Conservation (phyloP, 2,113 vertebrate species). For the Melanocharis versteri region DNA sequence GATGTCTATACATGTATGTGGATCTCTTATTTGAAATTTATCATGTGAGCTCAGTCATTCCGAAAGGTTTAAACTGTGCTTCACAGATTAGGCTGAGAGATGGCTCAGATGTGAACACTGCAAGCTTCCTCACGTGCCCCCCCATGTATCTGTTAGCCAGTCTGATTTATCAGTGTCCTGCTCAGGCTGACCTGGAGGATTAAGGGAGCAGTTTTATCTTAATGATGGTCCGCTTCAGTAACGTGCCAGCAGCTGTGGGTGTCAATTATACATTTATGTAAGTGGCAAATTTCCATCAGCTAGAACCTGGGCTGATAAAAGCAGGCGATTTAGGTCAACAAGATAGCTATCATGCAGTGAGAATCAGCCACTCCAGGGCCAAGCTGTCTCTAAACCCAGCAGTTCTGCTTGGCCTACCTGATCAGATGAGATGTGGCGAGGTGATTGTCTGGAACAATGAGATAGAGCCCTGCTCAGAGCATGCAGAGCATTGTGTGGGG, state of each 20-base stretch:
- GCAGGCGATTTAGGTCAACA: background rate
- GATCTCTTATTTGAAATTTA: background rate
- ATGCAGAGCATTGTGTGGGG: background rate
- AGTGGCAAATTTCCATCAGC: background rate
- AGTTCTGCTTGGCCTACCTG: background rate
- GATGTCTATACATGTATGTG: accelerated
- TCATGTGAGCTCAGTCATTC: background rate
- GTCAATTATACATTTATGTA: constrained; percentile 16
- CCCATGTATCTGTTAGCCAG: background rate
- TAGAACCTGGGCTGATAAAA: constrained; percentile 20
- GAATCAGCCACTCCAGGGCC: constrained; percentile 4
- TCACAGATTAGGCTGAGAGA: background rate
- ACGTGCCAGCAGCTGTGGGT: background rate
- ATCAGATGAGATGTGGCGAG: background rate
- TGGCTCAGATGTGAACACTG: background rate
- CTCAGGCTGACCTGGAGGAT: background rate
- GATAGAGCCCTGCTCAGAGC: background rate
- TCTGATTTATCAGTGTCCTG: background rate
- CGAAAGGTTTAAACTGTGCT: background rate
- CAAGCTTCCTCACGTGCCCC: background rate
- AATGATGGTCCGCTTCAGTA: background rate
- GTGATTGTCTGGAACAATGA: background rate
- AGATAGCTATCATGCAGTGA: background rate
- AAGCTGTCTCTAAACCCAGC: background rate
- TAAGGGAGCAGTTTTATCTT: constrained; percentile 12